A percentile compares a stretch with the other conserved stretches of the same genome.
These are phyloP conservation scores for Patella vulgata DNA, from an alignment of 1,140 invertebrate genomes.

Conservation along the genomic window DNA sequence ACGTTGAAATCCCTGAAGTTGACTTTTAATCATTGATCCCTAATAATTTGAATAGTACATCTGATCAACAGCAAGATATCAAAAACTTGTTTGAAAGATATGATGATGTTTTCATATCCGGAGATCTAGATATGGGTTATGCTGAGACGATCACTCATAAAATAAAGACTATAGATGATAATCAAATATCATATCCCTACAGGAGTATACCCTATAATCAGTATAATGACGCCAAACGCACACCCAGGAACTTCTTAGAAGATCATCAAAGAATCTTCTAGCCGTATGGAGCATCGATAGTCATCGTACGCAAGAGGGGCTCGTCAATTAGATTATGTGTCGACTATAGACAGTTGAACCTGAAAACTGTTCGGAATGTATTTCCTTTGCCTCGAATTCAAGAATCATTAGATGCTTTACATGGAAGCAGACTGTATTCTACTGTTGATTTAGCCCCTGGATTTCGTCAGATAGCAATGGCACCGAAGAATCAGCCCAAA, in stretches of 20 bases:
- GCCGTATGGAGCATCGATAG: slow-evolving; percentile 15
- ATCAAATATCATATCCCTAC: slow-evolving; percentile 13
- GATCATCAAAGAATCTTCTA: slow-evolving; percentile 12
- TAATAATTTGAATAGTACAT: no score
- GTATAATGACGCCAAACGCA: slow-evolving; percentile 11
- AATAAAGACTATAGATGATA: slow-evolving; percentile 15
- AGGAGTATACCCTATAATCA: slow-evolving; percentile 10
- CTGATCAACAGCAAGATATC: background rate
- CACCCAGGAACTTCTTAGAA: slow-evolving; percentile 19
- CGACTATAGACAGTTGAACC: slow-evolving; percentile 68
- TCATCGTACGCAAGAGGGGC: slow-evolving; percentile 24
- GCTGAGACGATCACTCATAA: slow-evolving; percentile 5
- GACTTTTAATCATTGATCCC: no score
- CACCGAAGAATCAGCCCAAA: slow-evolving; percentile 44
- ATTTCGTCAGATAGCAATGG: slow-evolving; percentile 61
- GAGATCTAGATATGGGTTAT: slow-evolving; percentile 12
- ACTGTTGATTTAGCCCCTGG: slow-evolving; percentile 61
- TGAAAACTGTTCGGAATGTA: slow-evolving; percentile 60
- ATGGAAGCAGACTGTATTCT: slow-evolving; percentile 60
- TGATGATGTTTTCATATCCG: slow-evolving; percentile 5
- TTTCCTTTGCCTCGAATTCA: slow-evolving; percentile 70
- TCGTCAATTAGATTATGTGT: slow-evolving; percentile 56
- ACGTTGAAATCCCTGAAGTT: no score
- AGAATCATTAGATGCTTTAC: slow-evolving; percentile 59
- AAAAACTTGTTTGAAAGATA: background rate